Evolutionary conservation across 2,113 vertebrate species (phyloP), one percentile per base, ranked within the genome.

Genomic region (Anas platyrhynchos): DNA sequence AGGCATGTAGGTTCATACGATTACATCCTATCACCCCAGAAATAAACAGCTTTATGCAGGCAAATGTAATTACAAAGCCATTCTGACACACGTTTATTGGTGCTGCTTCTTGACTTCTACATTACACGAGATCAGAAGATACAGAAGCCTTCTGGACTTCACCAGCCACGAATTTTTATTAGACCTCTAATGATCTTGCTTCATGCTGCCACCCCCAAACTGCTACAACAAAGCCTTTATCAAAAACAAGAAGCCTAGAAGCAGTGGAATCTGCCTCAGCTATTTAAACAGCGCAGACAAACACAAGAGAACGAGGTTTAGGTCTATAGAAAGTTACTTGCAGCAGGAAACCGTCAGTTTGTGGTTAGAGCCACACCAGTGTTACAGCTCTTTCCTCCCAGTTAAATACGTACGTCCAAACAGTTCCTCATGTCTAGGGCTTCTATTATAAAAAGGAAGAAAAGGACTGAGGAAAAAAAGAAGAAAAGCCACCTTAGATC

Each of bases 291-390:
- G 63, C 34, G 46, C 25, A 91, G 82, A 78, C 61, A 79, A 69
- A 96, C 71, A 83, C 83, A 82, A 73, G 59, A 3, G 46, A 87
- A 73, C 26, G 3, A 87, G 59, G 71, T 74, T 95, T 41, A 89
- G 36, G 71, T 27, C 83, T 96, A 87, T 25, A 89, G 80, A 89
- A 94, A 89, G 91, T 58, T 73, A 82, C 88, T 85, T 74, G 89
- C 77, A 95, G 94, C 96, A 72, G 92, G 91, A 97, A 96, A 78
- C 87, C 76, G 97, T 92, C 94, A 78, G 95, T 67, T 87, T 96
- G 94, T 74, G 93, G 94, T 96, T 95, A 91, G 88, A 96, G 96
- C 95, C 72, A 92, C 94, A 92, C 83, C 72, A 71, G 43, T 73
- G 83, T 80, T 77, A 54, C 86, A 62, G 91, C 76, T 62, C 58